phyloP scores from a whole-genome alignment of 2,888 invertebrate genomes.

The Biston stratarius region DNA sequence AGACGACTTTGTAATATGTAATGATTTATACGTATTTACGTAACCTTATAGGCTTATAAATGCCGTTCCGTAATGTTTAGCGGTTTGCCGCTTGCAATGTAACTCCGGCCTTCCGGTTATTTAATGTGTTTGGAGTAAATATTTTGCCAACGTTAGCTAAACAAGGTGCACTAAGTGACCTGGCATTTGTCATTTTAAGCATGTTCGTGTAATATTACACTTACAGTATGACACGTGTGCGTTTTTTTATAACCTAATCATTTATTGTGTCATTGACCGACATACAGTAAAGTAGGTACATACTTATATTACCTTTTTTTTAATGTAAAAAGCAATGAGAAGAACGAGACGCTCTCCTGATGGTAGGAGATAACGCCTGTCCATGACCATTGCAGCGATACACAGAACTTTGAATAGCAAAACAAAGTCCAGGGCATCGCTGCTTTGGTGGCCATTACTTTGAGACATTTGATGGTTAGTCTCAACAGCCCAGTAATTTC shows the following conservation, averaged over 20 bases:
- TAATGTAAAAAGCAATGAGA: too few species aligned
- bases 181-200: conserved; percentile 1
- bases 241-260: not conserved
- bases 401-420: too few species aligned
- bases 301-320: too few species aligned
- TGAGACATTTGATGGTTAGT: too few species aligned
- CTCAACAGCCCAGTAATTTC: too few species aligned
- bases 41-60: not conserved
- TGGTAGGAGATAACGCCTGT: too few species aligned
- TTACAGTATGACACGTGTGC: not conserved
- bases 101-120: not conserved
- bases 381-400: too few species aligned
- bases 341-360: too few species aligned
- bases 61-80: not conserved
- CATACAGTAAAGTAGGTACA: not conserved
- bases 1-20: too few species aligned
- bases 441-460: too few species aligned
- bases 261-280: not conserved
- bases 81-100: not conserved
- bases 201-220: not conserved
- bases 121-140: conserved; percentile 8
- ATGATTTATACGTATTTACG: too few species aligned
- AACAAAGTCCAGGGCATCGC: too few species aligned
- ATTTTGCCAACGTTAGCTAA: conserved; percentile 11
- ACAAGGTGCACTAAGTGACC: conserved; percentile 5